Conservation (phyloP, 2,797 vertebrate genomes). For the Lutjanus campechanus region DNA sequence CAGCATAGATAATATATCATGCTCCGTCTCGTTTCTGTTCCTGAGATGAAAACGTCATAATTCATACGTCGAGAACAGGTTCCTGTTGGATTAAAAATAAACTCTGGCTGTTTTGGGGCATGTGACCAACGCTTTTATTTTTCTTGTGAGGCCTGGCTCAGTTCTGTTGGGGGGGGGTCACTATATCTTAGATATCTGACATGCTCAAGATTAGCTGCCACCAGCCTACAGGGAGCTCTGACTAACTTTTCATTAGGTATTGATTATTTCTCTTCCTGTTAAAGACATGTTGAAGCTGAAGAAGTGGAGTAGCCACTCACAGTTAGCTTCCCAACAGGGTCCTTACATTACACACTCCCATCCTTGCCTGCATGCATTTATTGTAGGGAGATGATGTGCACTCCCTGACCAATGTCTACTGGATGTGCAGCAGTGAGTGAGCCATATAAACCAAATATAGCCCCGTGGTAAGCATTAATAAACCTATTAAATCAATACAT, state of each 20-base stretch:
- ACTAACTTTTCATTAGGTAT: background rate
- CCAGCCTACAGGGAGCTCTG: background rate
- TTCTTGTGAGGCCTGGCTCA: background rate
- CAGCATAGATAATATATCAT: background rate
- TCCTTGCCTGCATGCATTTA: background rate
- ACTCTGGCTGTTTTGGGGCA: too few relatives aligned
- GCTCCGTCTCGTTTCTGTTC: background rate
- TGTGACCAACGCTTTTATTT: background rate
- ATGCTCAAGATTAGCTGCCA: background rate
- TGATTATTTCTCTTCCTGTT: background rate
- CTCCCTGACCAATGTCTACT: background rate
- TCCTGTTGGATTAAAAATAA: background rate
- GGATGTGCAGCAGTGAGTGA: background rate
- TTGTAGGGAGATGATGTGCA: background rate
- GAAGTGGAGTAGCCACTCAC: background rate
- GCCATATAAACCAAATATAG: slow-evolving; percentile 24
- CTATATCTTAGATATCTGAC: background rate
- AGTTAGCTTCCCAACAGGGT: background rate
- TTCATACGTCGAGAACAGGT: background rate
- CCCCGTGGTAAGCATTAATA: slow-evolving; percentile 5
- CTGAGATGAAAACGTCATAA: background rate
- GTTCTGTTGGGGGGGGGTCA: background rate
- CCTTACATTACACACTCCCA: background rate
- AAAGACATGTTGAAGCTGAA: background rate
- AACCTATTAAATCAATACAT: slow-evolving; percentile 14